Conservation (phyloP, 2,888 invertebrate genomes). For the Xylocampa areola region DNA sequence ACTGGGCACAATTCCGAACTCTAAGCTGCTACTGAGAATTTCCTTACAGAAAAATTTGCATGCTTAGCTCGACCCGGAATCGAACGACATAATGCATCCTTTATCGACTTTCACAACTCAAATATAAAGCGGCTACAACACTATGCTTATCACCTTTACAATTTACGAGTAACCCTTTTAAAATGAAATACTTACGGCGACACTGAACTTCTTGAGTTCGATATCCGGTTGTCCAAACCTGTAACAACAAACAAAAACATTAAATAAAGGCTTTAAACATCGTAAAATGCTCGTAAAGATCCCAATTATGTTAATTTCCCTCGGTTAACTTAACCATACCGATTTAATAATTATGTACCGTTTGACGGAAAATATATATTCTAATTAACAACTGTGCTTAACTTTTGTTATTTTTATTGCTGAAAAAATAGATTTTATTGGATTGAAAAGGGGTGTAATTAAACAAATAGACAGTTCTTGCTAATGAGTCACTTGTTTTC, state of each 20-base stretch:
- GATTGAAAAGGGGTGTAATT: too few relatives aligned
- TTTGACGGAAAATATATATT: constrained; percentile 37
- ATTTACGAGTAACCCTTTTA: constrained; percentile 22
- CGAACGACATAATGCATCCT: neutral
- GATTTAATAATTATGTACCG: constrained; percentile 36
- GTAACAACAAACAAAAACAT: constrained; percentile 68
- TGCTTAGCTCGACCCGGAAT: too few relatives aligned
- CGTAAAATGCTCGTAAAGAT: constrained; percentile 30
- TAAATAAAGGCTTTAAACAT: constrained; percentile 34
- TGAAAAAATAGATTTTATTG: neutral
- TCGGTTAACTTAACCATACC: constrained; percentile 33
- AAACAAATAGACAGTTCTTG: constrained; percentile 14
- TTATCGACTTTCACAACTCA: constrained; percentile 15
- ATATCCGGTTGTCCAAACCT: constrained; percentile 87
- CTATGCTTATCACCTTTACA: constrained; percentile 17
- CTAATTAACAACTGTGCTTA: constrained; percentile 35
- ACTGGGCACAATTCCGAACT: too few relatives aligned
- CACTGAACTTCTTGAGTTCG: constrained; percentile 84
- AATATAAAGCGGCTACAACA: constrained; percentile 7
- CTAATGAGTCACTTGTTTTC: constrained; percentile 29
- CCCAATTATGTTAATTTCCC: constrained; percentile 44
- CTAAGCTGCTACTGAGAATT: too few relatives aligned
- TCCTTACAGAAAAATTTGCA: too few relatives aligned
- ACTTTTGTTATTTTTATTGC: constrained; percentile 18
- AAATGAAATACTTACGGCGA: constrained; percentile 81